A percentile compares a stretch with the other conserved stretches of the same genome.
Conservation (phyloP, 2,797 vertebrate genomes). For the Pangasius djambal region DNA sequence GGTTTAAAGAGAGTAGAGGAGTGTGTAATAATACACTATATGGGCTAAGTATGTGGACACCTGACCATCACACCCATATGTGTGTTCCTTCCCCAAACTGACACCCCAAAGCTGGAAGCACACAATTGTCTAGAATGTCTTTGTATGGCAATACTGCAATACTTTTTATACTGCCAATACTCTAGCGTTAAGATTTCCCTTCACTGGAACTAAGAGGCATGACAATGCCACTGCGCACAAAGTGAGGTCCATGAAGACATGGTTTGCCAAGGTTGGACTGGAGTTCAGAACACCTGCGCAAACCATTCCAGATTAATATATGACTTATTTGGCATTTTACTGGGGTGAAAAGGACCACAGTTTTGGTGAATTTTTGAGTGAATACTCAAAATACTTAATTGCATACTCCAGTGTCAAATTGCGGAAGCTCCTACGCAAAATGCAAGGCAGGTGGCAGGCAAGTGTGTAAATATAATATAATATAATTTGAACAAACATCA, state of each 20-base stretch:
- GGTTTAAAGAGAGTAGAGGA: background rate
- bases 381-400: background rate
- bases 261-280: background rate
- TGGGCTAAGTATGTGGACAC: background rate
- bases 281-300: background rate
- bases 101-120: background rate
- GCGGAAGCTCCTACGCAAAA: background rate
- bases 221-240: background rate
- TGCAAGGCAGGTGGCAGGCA: background rate
- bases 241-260: background rate
- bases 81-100: background rate
- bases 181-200: background rate
- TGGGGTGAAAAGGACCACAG: background rate
- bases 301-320: background rate
- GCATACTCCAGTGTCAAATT: no score
- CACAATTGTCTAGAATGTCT: background rate
- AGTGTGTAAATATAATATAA: no score
- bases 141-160: no score
- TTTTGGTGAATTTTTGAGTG: no score
- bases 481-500: background rate
- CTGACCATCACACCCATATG: background rate
- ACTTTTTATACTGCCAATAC: no score
- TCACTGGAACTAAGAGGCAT: background rate
- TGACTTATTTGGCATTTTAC: background rate
- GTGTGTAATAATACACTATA: background rate